Conservation (phyloP, 2,888 invertebrate species). For the Trachelus tabidus region DNA sequence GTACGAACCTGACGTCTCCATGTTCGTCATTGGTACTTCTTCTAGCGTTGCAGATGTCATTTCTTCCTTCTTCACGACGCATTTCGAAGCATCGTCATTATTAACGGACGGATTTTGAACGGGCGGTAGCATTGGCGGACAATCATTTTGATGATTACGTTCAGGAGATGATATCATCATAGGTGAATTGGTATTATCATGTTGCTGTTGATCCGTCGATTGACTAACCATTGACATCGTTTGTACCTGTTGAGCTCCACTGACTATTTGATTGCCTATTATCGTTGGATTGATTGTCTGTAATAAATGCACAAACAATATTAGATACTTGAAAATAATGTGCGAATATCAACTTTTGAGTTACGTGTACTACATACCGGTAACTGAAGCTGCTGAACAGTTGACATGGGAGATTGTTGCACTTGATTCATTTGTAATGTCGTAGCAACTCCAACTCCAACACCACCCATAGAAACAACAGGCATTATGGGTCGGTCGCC, state of each 20-base stretch:
- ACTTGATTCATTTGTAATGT: slow-evolving; percentile 58
- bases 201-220: slow-evolving; percentile 40
- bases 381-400: slow-evolving; percentile 50
- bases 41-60: slow-evolving; percentile 27
- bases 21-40: slow-evolving; percentile 22
- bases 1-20: slow-evolving; percentile 15
- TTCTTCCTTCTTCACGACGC: slow-evolving; percentile 47
- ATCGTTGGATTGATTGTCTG: slow-evolving; percentile 55
- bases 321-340: not conserved
- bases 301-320: slow-evolving; percentile 10
- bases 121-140: slow-evolving; percentile 50
- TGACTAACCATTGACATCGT: slow-evolving; percentile 52
- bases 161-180: slow-evolving; percentile 43
- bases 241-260: slow-evolving; percentile 52
- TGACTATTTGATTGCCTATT: slow-evolving; percentile 57
- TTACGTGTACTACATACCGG: slow-evolving; percentile 36
- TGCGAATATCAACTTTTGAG: not conserved
- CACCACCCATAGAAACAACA: slow-evolving; percentile 72
- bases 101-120: slow-evolving; percentile 31
- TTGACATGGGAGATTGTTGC: slow-evolving; percentile 49
- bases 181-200: slow-evolving; percentile 30
- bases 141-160: slow-evolving; percentile 45
- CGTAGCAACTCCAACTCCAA: slow-evolving; percentile 54
- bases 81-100: slow-evolving; percentile 41
- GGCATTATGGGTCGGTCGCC: slow-evolving; percentile 73